phyloP scores from a whole-genome alignment of 2,888 invertebrate species.

The Catotricha subobsoleta region DNA sequence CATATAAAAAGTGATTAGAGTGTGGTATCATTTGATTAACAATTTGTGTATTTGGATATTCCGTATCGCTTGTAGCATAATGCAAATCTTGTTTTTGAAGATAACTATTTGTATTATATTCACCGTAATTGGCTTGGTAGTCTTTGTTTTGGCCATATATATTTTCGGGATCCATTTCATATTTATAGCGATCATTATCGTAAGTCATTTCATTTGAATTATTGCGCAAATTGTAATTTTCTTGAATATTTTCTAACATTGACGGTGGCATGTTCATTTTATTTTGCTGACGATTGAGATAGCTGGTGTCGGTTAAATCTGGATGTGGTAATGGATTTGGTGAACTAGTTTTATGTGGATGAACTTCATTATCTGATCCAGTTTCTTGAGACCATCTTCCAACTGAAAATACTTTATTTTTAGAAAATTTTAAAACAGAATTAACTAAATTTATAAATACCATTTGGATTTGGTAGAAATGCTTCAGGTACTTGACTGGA shows the following conservation, averaged over 20 bases:
- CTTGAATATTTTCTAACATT: slow-evolving; percentile 39
- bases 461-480: slow-evolving; percentile 36
- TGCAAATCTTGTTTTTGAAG: neutral
- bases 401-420: slow-evolving; percentile 45
- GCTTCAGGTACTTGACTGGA: slow-evolving; percentile 47
- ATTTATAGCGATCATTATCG: slow-evolving; percentile 10
- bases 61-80: slow-evolving; percentile 20
- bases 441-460: slow-evolving; percentile 15
- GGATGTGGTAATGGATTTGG: slow-evolving; percentile 67
- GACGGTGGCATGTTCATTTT: slow-evolving; percentile 35
- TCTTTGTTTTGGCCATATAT: slow-evolving; percentile 23
- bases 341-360: slow-evolving; percentile 37
- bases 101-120: slow-evolving; percentile 2
- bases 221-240: slow-evolving; percentile 31
- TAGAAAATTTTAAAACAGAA: slow-evolving; percentile 49
- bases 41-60: slow-evolving; percentile 22
- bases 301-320: slow-evolving; percentile 50
- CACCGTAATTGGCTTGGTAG: slow-evolving; percentile 25
- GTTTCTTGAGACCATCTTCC: slow-evolving; percentile 66
- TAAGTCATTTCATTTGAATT: slow-evolving; percentile 16
- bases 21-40: slow-evolving; percentile 26
- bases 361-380: slow-evolving; percentile 55
- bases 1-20: slow-evolving; percentile 17
- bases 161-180: slow-evolving; percentile 18
- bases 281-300: slow-evolving; percentile 31